These are phyloP conservation scores for Dolichallabes microphthalmus DNA, from an alignment of 2,113 vertebrate species.

Conservation along the genomic window DNA sequence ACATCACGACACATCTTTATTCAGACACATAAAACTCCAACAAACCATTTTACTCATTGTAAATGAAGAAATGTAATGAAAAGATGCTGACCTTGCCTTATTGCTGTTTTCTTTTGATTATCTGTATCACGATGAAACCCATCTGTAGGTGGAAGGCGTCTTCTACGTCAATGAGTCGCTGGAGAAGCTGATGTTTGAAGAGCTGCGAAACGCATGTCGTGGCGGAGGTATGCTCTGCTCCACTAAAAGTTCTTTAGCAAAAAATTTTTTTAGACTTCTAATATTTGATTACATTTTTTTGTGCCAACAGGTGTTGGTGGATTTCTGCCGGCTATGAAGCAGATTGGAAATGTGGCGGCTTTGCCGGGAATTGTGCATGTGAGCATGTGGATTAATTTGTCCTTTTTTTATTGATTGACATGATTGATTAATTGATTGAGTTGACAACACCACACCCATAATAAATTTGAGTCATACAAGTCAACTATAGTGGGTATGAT, in stretches of 20 bases:
- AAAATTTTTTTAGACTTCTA: not conserved
- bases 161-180: slow-evolving; percentile 95
- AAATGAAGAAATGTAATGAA: not conserved
- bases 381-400: slow-evolving; percentile 61
- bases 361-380: slow-evolving; percentile 94
- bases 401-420: not conserved
- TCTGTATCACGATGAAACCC: not conserved
- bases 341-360: slow-evolving; percentile 96
- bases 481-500: not conserved
- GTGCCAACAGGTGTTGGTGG: slow-evolving; percentile 82
- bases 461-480: not conserved
- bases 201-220: slow-evolving; percentile 89
- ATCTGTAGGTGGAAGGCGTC: slow-evolving; percentile 86
- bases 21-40: not conserved
- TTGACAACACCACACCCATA: not conserved
- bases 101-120: not conserved
- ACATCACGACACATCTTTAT: not conserved
- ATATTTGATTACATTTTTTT: not conserved
- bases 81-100: not conserved
- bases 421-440: too few species aligned
- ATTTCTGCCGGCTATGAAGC: slow-evolving; percentile 97
- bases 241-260: not conserved
- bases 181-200: slow-evolving; percentile 97
- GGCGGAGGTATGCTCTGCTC: slow-evolving; percentile 80
- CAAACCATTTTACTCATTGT: not conserved